These are phyloP conservation scores for Mechanitis mazaeus DNA, from an alignment of 2,888 invertebrate genomes.

Conservation along the genomic window DNA sequence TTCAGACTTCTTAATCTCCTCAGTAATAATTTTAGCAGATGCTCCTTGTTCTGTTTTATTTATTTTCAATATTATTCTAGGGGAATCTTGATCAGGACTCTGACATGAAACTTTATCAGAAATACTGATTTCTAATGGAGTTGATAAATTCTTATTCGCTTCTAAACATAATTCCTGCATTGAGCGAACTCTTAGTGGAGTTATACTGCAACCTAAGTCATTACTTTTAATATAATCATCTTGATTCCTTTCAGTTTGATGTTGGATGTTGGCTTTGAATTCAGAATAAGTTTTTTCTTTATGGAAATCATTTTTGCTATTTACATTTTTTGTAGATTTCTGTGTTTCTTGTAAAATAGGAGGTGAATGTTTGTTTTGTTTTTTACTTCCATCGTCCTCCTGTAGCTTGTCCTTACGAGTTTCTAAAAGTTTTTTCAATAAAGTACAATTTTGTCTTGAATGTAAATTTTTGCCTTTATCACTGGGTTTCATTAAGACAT, in stretches of 20 bases:
- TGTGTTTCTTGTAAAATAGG: slow-evolving; percentile 21
- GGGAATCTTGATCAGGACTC: slow-evolving; percentile 71
- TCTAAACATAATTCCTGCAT: slow-evolving; percentile 48
- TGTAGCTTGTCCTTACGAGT: slow-evolving; percentile 51
- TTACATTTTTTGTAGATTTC: slow-evolving; percentile 21
- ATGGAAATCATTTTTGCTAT: slow-evolving; percentile 19
- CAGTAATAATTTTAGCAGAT: slow-evolving; percentile 70
- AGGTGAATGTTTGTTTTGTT: slow-evolving; percentile 38
- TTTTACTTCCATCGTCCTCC: slow-evolving; percentile 37
- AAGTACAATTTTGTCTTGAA: slow-evolving; percentile 55
- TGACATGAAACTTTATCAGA: slow-evolving; percentile 57
- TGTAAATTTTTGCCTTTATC: slow-evolving; percentile 25
- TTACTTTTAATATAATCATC: slow-evolving; percentile 25
- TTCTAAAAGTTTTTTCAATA: slow-evolving; percentile 65
- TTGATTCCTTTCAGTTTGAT: slow-evolving; percentile 32
- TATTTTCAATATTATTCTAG: slow-evolving; percentile 80
- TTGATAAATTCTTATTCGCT: slow-evolving; percentile 52
- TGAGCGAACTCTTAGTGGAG: slow-evolving; percentile 34
- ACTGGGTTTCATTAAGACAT: slow-evolving; percentile 13
- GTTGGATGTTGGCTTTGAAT: slow-evolving; percentile 12
- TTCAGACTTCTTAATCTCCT: slow-evolving; percentile 53
- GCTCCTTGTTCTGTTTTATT: slow-evolving; percentile 78
- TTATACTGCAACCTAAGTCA: slow-evolving; percentile 24
- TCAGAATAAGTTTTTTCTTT: slow-evolving; percentile 22
- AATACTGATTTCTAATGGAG: slow-evolving; percentile 69